These are phyloP conservation scores for Zaprionus gabonicus DNA, from an alignment of 1,140 invertebrate genomes.

Conservation along the genomic window DNA sequence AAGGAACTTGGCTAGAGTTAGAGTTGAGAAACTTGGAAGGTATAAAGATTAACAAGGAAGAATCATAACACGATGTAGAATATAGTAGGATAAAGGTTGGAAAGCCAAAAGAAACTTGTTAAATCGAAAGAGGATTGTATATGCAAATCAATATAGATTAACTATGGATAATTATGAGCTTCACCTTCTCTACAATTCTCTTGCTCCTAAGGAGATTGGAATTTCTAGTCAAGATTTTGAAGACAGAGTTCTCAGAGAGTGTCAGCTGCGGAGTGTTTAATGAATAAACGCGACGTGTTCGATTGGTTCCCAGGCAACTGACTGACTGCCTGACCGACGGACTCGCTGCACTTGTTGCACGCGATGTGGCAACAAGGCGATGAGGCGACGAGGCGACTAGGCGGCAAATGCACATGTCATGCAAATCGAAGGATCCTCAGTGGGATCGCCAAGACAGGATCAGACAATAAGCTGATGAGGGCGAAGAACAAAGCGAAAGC, in stretches of 20 bases:
- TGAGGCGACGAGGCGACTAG: neutral
- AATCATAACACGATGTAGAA: too few relatives aligned
- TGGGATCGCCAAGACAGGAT: slow-evolving; percentile 54
- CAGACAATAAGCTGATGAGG: slow-evolving; percentile 51
- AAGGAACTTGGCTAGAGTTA: neutral
- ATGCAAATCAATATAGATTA: neutral
- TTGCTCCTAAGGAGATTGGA: neutral
- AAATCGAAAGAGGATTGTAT: too few relatives aligned
- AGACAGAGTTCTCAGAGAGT: slow-evolving; percentile 2
- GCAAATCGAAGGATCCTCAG: slow-evolving; percentile 64
- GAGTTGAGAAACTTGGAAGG: neutral
- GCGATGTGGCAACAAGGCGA: neutral
- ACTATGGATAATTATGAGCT: neutral
- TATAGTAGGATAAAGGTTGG: too few relatives aligned
- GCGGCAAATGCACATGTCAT: slow-evolving; percentile 50
- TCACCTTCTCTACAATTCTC: neutral
- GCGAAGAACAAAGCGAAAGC: slow-evolving; percentile 51
- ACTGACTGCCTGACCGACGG: slow-evolving; percentile 2
- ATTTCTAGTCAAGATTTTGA: slow-evolving; percentile 6
- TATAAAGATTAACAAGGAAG: too few relatives aligned
- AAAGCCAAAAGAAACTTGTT: too few relatives aligned
- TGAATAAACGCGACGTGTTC: slow-evolving; percentile 3
- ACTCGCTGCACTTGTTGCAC: slow-evolving; percentile 28
- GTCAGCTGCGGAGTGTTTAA: slow-evolving; percentile 23
- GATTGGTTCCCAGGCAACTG: slow-evolving; percentile 21